Base-by-base conservation (phyloP, 2,113 vertebrate genomes). In the Nothoprocta perdicaria region DNA sequence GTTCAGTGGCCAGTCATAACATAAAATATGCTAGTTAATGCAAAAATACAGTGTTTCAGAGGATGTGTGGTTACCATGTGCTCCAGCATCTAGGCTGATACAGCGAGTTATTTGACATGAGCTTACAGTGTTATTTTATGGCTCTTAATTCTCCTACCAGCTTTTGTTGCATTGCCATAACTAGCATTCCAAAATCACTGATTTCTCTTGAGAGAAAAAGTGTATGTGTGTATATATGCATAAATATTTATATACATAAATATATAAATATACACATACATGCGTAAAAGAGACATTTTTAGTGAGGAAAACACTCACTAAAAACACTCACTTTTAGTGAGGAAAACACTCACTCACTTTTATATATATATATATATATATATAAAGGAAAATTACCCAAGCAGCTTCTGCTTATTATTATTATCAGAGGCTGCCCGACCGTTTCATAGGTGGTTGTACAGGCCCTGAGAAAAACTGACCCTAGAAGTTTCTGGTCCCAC, bases 1-100 rank as follows among this genome's bases (percentile, higher is more conserved):
- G 92, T 89, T 94, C 58, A 0, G 87, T 94, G 91, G 95, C 95
- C 95, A 96, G 96, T 95, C 89, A 96, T 94, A 96, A 96, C 94
- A 96, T 26, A 80, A 84, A 95, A 96, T 89, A 13, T 94, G 95
- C 95, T 96, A 88, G 40, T 80, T 45, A 58, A 63, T 85, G 94
- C 92, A 96, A 88, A 96, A 96, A 83, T 33, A 1, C 40, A 1
- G 7, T 3, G 1, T 63, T 80, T 72, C 82, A 65, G 82, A 48
- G 83, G 13, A 27, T 13, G 53, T 58, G 89, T 14, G 82, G 94
- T 95, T 94, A 52, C 82, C 0, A 14, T 31, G 72, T 79, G 87
- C 87, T 95, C 82, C 89, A 80, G 93, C 69, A 89, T 72, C 83
- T 86, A 85, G 68, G 58, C 46, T 14, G 58, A 31, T 45, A 80